Base-by-base conservation (phyloP, 1,140 invertebrate species). In the Cydia amplana region DNA sequence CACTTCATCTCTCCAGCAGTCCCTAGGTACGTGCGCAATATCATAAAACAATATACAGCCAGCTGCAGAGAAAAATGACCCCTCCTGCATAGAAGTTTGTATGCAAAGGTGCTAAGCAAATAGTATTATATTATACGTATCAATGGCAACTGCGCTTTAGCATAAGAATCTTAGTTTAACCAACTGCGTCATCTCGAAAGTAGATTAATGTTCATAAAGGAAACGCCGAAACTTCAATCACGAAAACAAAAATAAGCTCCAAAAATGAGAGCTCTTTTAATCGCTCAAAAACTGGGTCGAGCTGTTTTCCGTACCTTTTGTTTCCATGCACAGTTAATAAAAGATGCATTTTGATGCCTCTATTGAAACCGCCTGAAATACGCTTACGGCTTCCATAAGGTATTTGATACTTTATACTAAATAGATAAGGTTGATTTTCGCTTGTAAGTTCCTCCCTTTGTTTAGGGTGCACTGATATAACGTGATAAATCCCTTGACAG, bases 281-380 rank as follows among this genome's bases (percentile, higher is more conserved):
- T 55, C n/a, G 51, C n/a, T 3, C 16, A 55, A 20, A 55, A 55
- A 20, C 16, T 5, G 2, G 51, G 20, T 60, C 18, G 18, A 23
- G 55, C 20, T 60, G 20, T 60, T 60, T 60, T 23, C 18, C 16
- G 55, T 12, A 18, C 20, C 55, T 23, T 60, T 60, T 60, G 55
- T 60, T 60, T 60, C 20, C 18, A 20, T 55, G 51, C 51, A 55
- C 51, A 60, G 55, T 23, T 60, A 60, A 60, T 60, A 60, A 60
- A 20, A 23, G 55, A 60, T 60, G 55, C 55, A 60, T 60, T 60
- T 60, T 60, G 20, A 60, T 60, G 55, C 55, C 20, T 60, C 20
- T 60, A 60, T 60, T 60, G 55, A 60, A 60, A 23, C 55, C 55
- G 9, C 7, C 55, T 60, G 55, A 60, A 60, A 60, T 23, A 60